Conservation (phyloP, 1,140 invertebrate genomes). For the Sitophilus oryzae region DNA sequence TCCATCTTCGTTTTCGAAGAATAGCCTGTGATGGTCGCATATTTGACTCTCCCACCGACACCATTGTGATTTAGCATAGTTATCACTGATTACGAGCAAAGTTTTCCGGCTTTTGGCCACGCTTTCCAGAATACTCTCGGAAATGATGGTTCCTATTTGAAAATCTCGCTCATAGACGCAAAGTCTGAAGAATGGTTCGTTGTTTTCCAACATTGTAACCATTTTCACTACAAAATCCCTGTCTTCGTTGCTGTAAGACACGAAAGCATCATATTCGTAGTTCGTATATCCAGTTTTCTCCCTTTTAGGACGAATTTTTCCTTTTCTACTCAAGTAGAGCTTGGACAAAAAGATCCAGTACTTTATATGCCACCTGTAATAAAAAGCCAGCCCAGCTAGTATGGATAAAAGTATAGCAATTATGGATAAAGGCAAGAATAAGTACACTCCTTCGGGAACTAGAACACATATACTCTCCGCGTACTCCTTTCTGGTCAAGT, state of each 20-base stretch:
- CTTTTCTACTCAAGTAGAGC: constrained; percentile 44
- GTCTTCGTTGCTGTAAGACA: constrained; percentile 60
- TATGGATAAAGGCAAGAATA: constrained; percentile 7
- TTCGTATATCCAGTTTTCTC: constrained; percentile 24
- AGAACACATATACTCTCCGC: constrained; percentile 1
- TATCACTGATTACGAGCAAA: constrained; percentile 57
- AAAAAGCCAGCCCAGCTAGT: constrained; percentile 14
- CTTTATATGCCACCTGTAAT: constrained; percentile 44
- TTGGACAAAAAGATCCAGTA: constrained; percentile 53
- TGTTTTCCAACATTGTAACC: constrained; percentile 51
- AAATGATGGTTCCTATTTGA: constrained; percentile 55
- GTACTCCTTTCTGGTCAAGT: constrained; percentile 13
- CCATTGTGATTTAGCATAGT: constrained; percentile 61
- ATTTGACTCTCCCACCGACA: constrained; percentile 60
- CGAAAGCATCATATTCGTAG: constrained; percentile 59
- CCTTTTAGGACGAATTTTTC: constrained; percentile 35
- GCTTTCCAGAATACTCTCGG: constrained; percentile 54
- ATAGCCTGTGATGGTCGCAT: constrained; percentile 51
- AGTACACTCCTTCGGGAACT: background rate
- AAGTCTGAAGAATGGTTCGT: constrained; percentile 50
- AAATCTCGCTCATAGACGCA: constrained; percentile 64
- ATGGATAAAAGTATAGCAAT: background rate
- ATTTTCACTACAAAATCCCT: constrained; percentile 54
- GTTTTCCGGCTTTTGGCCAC: constrained; percentile 56
- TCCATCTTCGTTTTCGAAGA: constrained; percentile 42